Conservation (phyloP, 2,113 vertebrate species). For the Heterochromis multidens region DNA sequence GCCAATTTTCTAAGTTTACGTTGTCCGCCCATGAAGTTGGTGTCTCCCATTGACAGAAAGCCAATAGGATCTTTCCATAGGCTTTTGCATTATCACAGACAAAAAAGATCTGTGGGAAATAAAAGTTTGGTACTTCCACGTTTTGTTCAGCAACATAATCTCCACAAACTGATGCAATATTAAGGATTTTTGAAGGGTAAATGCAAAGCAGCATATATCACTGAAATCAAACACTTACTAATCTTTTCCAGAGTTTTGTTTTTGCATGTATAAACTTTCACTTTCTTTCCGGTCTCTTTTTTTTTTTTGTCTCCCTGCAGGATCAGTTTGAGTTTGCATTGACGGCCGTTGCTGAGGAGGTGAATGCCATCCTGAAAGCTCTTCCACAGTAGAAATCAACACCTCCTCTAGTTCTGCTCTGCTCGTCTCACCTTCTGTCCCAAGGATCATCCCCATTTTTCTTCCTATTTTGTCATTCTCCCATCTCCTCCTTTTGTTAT, state of each 20-base stretch:
- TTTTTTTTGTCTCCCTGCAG: slow-evolving; percentile 14
- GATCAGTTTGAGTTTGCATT: slow-evolving; percentile 75
- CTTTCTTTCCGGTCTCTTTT: too few relatives aligned
- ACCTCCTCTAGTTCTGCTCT: neutral
- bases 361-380: slow-evolving; percentile 72
- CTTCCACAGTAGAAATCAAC: slow-evolving; percentile 63
- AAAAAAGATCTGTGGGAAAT: neutral
- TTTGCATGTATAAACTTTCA: neutral
- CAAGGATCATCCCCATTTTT: neutral
- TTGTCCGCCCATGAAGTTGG: neutral
- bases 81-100: neutral
- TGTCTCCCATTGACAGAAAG: neutral
- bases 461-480: neutral
- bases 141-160: neutral
- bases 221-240: neutral
- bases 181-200: neutral
- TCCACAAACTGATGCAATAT: neutral
- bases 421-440: neutral
- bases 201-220: neutral
- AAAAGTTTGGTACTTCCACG: neutral
- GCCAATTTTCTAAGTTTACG: neutral
- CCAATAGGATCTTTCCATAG: neutral
- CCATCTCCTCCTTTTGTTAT: neutral
- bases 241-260: neutral
- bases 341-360: slow-evolving; percentile 73